phyloP scores from a whole-genome alignment of 1,140 invertebrate species.

The Venustaconcha ellipsiformis region DNA sequence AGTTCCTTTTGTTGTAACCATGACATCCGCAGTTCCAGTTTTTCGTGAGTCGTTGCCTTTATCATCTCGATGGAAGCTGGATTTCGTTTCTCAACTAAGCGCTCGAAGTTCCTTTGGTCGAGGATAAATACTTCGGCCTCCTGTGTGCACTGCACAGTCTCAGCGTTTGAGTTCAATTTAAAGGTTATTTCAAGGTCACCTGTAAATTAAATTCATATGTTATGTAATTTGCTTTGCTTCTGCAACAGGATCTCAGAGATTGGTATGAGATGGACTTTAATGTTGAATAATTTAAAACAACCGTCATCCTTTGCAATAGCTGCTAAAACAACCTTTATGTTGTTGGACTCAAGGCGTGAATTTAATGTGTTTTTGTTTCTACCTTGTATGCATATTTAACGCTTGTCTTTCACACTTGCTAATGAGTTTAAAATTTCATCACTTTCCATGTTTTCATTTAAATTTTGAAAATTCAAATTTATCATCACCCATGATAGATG shows the following conservation, averaged over 20 bases:
- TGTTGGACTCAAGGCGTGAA: too few relatives aligned
- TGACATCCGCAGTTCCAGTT: conserved; percentile 45
- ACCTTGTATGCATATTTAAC: too few relatives aligned
- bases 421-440: too few relatives aligned
- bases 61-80: conserved; percentile 55
- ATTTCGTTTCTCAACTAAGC: conserved; percentile 60
- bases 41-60: conserved; percentile 50
- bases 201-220: conserved; percentile 16
- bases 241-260: neutral
- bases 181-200: conserved; percentile 63
- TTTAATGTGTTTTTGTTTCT: too few relatives aligned
- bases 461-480: too few relatives aligned
- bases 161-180: conserved; percentile 52
- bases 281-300: too few relatives aligned
- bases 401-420: too few relatives aligned
- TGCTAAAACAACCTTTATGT: too few relatives aligned
- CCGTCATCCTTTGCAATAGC: too few relatives aligned
- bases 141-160: conserved; percentile 58
- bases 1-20: conserved; percentile 36
- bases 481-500: too few relatives aligned
- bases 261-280: too few relatives aligned
- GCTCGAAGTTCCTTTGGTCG: conserved; percentile 62
- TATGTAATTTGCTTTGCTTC: neutral
- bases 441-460: too few relatives aligned
- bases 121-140: conserved; percentile 57